Percentiles rank a stretch among this genome's conserved stretches.
Evolutionary conservation across 2,888 invertebrate species (phyloP).

Genomic region (Augiades crinisus): DNA sequence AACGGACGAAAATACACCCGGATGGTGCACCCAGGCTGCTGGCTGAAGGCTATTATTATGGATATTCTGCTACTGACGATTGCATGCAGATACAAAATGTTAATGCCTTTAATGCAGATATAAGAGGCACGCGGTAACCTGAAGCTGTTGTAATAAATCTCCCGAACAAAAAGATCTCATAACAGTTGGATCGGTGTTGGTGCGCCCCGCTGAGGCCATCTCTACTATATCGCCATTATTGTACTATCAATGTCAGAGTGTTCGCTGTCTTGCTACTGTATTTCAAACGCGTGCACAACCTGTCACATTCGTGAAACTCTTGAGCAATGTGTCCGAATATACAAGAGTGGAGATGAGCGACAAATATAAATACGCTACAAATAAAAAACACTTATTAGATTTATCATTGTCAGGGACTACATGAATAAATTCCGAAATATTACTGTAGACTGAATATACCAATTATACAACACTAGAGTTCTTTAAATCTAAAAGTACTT

Average conservation of each 20-base stretch:
- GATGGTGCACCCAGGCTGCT: not conserved
- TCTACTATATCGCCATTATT: slow-evolving; percentile 63
- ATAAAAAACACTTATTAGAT: not conserved
- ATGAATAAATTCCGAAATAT: too few species aligned
- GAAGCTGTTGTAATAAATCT: slow-evolving; percentile 31
- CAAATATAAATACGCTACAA: too few species aligned
- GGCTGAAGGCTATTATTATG: slow-evolving; percentile 5
- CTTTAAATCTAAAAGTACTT: too few species aligned
- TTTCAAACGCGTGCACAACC: slow-evolving; percentile 58
- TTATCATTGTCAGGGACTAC: too few species aligned
- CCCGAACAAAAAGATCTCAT: slow-evolving; percentile 39
- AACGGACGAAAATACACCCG: not conserved
- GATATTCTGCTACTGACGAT: slow-evolving; percentile 16
- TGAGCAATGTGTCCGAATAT: not conserved
- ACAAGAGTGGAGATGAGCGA: slow-evolving; percentile 4
- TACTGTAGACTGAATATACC: too few species aligned
- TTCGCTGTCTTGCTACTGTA: slow-evolving; percentile 52
- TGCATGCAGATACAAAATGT: slow-evolving; percentile 22
- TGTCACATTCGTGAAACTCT: slow-evolving; percentile 45
- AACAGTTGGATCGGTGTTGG: slow-evolving; percentile 43
- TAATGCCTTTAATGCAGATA: slow-evolving; percentile 20
- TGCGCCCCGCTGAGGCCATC: slow-evolving; percentile 58
- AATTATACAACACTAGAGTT: too few species aligned
- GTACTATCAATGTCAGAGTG: slow-evolving; percentile 53
- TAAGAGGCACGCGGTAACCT: slow-evolving; percentile 28